Conservation (phyloP, 2,797 vertebrate genomes). For the Echeneis naucrates region DNA sequence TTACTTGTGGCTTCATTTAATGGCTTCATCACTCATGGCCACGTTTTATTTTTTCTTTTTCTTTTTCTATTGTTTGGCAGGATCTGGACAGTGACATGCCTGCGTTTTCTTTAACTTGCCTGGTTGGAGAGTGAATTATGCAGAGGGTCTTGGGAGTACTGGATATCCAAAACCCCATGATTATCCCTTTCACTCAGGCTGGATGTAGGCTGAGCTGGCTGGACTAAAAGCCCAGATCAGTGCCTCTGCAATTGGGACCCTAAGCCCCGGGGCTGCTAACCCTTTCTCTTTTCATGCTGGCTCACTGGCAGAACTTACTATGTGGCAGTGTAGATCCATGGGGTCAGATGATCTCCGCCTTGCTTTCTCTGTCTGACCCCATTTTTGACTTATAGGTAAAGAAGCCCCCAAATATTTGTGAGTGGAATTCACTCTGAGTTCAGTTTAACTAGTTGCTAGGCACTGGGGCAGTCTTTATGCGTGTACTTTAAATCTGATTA, state of each 20-base stretch:
- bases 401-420: background rate
- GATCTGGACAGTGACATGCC: conserved; percentile 43
- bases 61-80: conserved; percentile 36
- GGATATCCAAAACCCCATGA: conserved; percentile 63
- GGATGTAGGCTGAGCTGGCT: conserved; percentile 63
- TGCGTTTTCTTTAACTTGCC: conserved; percentile 55
- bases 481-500: too few relatives aligned
- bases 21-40: conserved; percentile 71
- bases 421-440: background rate
- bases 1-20: conserved; percentile 61
- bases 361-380: conserved; percentile 10
- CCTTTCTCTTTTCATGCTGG: conserved; percentile 55
- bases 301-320: conserved; percentile 44
- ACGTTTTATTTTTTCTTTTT: conserved; percentile 19
- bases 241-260: conserved; percentile 61
- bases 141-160: conserved; percentile 55
- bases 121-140: conserved; percentile 60
- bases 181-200: conserved; percentile 66
- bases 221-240: conserved; percentile 69
- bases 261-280: conserved; percentile 50
- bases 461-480: too few relatives aligned
- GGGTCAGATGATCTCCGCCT: conserved; percentile 27
- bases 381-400: conserved; percentile 9
- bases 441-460: too few relatives aligned
- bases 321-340: conserved; percentile 15